Base-by-base conservation (phyloP, 2,888 invertebrate species). In the Coremacera marginata region DNA sequence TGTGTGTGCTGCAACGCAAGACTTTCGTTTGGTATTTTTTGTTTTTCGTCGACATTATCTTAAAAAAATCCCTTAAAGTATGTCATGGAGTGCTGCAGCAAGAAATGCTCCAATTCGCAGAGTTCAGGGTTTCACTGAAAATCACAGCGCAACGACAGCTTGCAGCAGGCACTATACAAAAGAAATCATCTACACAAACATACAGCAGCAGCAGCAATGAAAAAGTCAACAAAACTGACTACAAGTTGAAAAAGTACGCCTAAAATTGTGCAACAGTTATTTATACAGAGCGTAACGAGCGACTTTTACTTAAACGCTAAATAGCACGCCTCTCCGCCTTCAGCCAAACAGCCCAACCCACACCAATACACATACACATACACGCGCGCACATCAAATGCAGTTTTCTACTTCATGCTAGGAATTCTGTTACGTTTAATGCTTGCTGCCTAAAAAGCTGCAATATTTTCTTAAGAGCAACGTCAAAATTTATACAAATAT, bases 71-170 rank as follows among this genome's bases (percentile, higher is more conserved):
- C 44, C 44, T 44, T 44, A 11, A 44, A 44, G 44, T 44, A 44
- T 44, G 44, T 44, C 44, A 70, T 51, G 31, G 37, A 70, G 51
- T 34, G 44, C 22, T 51, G 70, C 52, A 55, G 62, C 34, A 60
- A 49, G n/a, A 31, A 62, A 14, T 67, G 65, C 74, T 37, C 74
- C 31, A 65, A 31, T 74, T 65, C 67, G 74, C 74, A 76, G 71
- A 76, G 76, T 76, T 76, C 76, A 76, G 76, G 76, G 76, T 76
- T 76, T 71, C 76, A 65, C 34, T 71, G 76, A 57, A 60, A 60
- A 68, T 44, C 68, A 68, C 57, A 25, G 76, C 65, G 65, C 76
- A 55, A 44, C 63, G 16, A 49, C 51, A 70, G 62, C 67, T 27
- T 19, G 52, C 27, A 60, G 62, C 72, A 34, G 34, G 16, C 62